A percentile compares a stretch with the other conserved stretches of the same genome.
Conservation (phyloP, 1,140 invertebrate genomes). For the Drosophila tani region DNA sequence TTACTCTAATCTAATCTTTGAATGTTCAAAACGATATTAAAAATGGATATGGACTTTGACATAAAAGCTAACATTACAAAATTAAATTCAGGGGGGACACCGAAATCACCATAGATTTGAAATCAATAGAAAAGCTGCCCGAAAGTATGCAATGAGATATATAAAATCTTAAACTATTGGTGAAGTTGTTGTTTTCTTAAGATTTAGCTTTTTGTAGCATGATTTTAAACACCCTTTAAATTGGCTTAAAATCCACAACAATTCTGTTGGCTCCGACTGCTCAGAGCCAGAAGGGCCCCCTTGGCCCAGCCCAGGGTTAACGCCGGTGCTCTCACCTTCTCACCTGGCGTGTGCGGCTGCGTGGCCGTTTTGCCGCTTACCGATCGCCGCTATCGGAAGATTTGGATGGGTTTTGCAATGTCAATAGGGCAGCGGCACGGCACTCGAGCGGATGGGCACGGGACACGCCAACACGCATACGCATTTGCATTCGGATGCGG, state of each 20-base stretch:
- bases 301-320: slow-evolving; percentile 20
- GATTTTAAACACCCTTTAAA: background rate
- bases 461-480: slow-evolving; percentile 63
- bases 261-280: background rate
- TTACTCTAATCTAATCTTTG: no score
- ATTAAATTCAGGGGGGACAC: no score
- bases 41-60: no score
- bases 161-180: no score
- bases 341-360: slow-evolving; percentile 35
- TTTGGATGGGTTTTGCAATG: slow-evolving; percentile 71
- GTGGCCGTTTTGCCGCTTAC: slow-evolving; percentile 33
- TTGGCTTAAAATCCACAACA: background rate
- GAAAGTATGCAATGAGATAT: no score
- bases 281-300: background rate
- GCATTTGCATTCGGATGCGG: slow-evolving; percentile 61
- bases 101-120: no score
- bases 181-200: no score
- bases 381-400: slow-evolving; percentile 38
- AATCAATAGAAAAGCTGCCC: no score
- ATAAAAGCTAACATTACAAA: no score
- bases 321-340: slow-evolving; percentile 17
- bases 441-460: slow-evolving; percentile 11
- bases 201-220: no score
- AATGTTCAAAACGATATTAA: no score
- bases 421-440: slow-evolving; percentile 58